Evolutionary conservation across 1,140 invertebrate genomes (phyloP).

Genomic region (Oryctes rhinoceros): DNA sequence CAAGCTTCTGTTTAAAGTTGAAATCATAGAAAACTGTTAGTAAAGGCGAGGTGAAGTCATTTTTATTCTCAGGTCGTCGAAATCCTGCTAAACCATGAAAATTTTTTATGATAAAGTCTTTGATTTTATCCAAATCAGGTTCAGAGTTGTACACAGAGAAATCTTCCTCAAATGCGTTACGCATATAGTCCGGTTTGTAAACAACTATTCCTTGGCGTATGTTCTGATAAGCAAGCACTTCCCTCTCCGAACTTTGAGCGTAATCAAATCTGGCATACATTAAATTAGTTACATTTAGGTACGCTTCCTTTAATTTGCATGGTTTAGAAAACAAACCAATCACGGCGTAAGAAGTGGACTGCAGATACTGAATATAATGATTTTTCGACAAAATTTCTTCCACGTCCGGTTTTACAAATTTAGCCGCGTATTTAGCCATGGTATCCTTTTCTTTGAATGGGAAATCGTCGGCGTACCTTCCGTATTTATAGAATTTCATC

Average conservation of each 20-base stretch:
- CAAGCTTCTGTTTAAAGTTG: constrained; percentile 93
- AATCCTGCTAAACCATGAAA: constrained; percentile 34
- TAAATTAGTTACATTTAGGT: constrained; percentile 11
- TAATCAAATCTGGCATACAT: background rate
- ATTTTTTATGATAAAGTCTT: constrained; percentile 25
- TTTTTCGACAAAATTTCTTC: constrained; percentile 2
- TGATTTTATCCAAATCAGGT: background rate
- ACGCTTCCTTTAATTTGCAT: background rate
- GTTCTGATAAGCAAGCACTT: constrained; percentile 13
- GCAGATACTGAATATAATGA: background rate
- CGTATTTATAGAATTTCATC: constrained; percentile 28
- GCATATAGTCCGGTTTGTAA: constrained; percentile 14
- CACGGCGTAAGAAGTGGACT: background rate
- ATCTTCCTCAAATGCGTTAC: constrained; percentile 24
- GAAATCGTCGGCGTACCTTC: constrained; percentile 11
- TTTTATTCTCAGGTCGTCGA: background rate
- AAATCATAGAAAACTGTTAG: constrained; percentile 91
- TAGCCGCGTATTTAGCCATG: background rate
- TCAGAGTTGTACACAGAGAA: background rate
- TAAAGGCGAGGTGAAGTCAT: constrained; percentile 66
- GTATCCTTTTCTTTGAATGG: background rate
- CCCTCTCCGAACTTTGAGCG: background rate
- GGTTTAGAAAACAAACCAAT: constrained; percentile 1
- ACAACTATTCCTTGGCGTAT: background rate
- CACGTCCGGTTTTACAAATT: constrained; percentile 11